Base-by-base conservation (phyloP, 2,797 vertebrate species). In the Pyrocephalus nanus region DNA sequence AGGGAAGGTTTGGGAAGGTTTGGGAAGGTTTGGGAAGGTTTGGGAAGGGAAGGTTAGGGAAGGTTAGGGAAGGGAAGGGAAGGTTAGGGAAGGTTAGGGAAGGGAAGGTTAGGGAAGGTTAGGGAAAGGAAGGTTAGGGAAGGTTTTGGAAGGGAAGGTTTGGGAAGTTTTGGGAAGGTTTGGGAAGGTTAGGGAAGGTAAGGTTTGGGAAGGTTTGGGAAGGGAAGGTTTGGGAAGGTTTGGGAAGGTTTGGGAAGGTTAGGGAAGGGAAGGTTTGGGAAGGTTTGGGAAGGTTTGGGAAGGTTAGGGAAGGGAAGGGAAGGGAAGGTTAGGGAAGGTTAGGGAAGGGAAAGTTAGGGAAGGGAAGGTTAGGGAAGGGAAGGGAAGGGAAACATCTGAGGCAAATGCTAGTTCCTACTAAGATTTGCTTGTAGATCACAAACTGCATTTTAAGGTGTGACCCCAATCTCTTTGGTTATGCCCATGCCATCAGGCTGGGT, bases 141-240 rank as follows among this genome's bases (percentile, higher is more conserved):
- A n/a, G n/a, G n/a, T n/a, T n/a, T n/a, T n/a, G n/a, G n/a, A 30
- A 17, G 11, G 50, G 3, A 11, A 17, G n/a, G n/a, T n/a, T n/a
- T 11, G 50, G 9, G 6, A 11, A 15, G 11, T 6, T n/a, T n/a
- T n/a, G 12, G 6, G 3, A 22, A 13, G n/a, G n/a, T n/a, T n/a
- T n/a, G 15, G 25, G 5, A 25, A 16, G 23, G 25, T n/a, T n/a
- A n/a, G 20, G 5, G 18, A 8, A 18, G 9, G 17, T 8, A 4
- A 6, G 7, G 22, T 7, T 6, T 4, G n/a, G 14, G 15, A 11
- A 4, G n/a, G n/a, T n/a, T n/a, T n/a, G 16, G 8, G 55, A 6
- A 8, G 34, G 57, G 11, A 17, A 40, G 22, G 2, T n/a, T n/a
- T n/a, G 27, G 40, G 9, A 7, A 32, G 5, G 42, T n/a, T n/a